Base-by-base conservation (phyloP, 2,797 vertebrate genomes). In the Gambelia wislizenii region DNA sequence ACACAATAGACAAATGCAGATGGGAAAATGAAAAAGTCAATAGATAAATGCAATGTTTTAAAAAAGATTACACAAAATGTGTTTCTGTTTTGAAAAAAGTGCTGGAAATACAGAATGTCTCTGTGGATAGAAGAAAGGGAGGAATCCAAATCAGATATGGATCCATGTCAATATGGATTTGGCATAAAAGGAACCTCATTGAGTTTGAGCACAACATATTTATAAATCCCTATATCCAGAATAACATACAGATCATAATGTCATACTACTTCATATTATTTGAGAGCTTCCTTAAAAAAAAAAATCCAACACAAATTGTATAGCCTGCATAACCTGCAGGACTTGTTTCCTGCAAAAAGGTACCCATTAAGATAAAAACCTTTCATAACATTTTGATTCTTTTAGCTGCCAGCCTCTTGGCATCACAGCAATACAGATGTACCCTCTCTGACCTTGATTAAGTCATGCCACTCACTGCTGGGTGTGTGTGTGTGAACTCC, bases 401-500 rank as follows among this genome's bases (percentile, higher is more conserved):
- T 91, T 84, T 83, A 89, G 2, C 3, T 87, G 13, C 8, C 69
- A 82, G 69, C 78, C 78, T 3, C 18, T 20, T 94, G 22, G 5
- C 44, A 74, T 8, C 77, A 83, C 0, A 90, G 44, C 5, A 76
- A 86, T n/a, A 78, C 56, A 87, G 36, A 6, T 85, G 92, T 59
- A 86, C 2, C 64, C 52, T 84, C 8, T 80, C 9, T 27, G 44
- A 90, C 90, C 91, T 90, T 92, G 52, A 49, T 89, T 92, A 83
- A 86, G 75, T 89, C 89, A 89, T 94, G n/a, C 81, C 92, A 39
- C 52, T 89, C 84, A 89, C 36, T 94, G 18, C 77, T 90, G 67
- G 81, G 64, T 79, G 85, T 12, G 64, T 79, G 85, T 12, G 18
- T 90, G 84, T 90, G 74, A 88, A 52, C 6, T 90, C 56, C 69